phyloP scores from a whole-genome alignment of 2,797 vertebrate genomes.

The Hyperoplus immaculatus region DNA sequence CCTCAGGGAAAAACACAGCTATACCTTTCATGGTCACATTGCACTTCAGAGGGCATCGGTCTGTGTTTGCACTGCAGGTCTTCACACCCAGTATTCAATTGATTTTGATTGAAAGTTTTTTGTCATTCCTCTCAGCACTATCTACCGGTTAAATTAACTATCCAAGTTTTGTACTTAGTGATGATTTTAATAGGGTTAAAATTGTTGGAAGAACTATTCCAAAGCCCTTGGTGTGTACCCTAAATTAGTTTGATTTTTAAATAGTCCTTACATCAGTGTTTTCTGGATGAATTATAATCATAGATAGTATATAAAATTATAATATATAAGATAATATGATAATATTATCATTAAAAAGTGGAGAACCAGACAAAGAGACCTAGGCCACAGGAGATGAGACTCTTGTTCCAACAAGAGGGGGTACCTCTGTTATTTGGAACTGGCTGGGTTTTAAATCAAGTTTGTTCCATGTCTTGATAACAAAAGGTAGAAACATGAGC shows the following conservation, averaged over 20 bases:
- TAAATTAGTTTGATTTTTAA: constrained; percentile 16
- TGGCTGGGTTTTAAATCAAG: too few relatives aligned
- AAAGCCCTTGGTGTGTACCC: background rate
- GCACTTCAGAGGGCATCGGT: constrained; percentile 31
- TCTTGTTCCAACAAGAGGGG: too few relatives aligned
- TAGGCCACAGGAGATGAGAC: too few relatives aligned
- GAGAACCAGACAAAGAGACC: too few relatives aligned
- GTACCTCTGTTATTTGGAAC: too few relatives aligned
- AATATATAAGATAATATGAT: too few relatives aligned
- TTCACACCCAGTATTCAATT: constrained; percentile 9
- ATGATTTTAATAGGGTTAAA: background rate
- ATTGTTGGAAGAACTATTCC: background rate
- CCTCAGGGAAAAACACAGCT: constrained; percentile 19
- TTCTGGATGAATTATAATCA: too few relatives aligned
- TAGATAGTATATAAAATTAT: too few relatives aligned
- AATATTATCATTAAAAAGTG: too few relatives aligned
- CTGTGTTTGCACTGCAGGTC: constrained; percentile 11
- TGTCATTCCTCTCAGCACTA: background rate
- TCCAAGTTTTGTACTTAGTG: background rate
- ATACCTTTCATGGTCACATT: constrained; percentile 52
- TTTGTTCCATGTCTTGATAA: too few relatives aligned
- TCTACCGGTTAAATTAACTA: background rate
- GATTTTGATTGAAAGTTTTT: too few relatives aligned
- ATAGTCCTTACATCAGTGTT: background rate
- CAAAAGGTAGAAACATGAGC: too few relatives aligned